Evolutionary conservation across 2,888 invertebrate genomes (phyloP).

Genomic region (Orchesellides sinensis): DNA sequence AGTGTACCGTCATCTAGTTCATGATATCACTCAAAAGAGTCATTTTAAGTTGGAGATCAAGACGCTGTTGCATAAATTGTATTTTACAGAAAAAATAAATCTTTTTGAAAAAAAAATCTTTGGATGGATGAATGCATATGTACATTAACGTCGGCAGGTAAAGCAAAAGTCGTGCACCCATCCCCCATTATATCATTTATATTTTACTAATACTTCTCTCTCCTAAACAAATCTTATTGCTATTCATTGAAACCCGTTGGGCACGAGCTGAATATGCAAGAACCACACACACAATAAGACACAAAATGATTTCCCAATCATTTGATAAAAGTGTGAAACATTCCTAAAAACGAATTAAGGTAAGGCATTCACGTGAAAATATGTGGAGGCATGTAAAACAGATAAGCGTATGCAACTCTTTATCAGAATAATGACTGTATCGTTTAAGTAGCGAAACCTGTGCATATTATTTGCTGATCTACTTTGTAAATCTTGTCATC

Average conservation of each 20-base stretch:
- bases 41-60: not conserved
- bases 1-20: not conserved
- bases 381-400: not conserved
- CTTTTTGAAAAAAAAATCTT: not conserved
- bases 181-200: constrained; percentile 15
- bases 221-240: too few species aligned
- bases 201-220: not conserved
- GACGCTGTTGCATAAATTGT: constrained; percentile 14
- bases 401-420: not conserved
- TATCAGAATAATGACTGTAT: not conserved
- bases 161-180: constrained; percentile 47
- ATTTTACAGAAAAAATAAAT: constrained; percentile 6
- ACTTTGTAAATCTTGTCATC: not conserved
- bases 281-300: not conserved
- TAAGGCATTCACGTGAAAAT: too few species aligned
- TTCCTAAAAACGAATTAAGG: not conserved
- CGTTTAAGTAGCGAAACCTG: not conserved
- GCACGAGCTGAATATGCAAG: not conserved
- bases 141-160: not conserved
- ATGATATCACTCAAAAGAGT: not conserved
- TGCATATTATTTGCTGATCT: not conserved
- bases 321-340: constrained; percentile 1
- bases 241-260: constrained; percentile 2
- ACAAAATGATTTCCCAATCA: constrained; percentile 17
- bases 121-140: not conserved